phyloP scores from a whole-genome alignment of 2,888 invertebrate species.

The Caradrina kadenii region DNA sequence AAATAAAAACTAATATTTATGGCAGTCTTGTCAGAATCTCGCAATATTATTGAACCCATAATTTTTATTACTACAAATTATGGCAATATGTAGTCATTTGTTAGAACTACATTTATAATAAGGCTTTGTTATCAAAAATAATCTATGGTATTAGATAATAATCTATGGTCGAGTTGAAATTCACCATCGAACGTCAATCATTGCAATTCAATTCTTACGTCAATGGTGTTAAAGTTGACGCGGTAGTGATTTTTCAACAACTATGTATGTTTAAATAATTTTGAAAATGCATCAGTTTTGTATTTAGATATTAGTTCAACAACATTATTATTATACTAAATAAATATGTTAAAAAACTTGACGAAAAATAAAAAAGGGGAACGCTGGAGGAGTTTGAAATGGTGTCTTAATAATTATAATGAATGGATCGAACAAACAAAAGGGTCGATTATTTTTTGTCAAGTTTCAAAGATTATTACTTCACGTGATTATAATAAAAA shows the following conservation, averaged over 20 bases:
- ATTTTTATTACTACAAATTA: slow-evolving; percentile 3
- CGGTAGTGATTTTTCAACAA: neutral
- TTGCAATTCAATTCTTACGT: neutral
- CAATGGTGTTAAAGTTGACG: neutral
- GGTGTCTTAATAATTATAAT: slow-evolving; percentile 39
- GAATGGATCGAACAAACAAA: slow-evolving; percentile 37
- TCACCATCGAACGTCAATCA: neutral
- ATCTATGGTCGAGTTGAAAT: neutral
- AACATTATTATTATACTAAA: slow-evolving; percentile 33
- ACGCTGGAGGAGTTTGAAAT: neutral
- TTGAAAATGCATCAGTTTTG: slow-evolving; percentile 24
- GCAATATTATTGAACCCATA: slow-evolving; percentile 1
- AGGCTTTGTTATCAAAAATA: slow-evolving; percentile 12
- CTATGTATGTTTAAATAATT: slow-evolving; percentile 11
- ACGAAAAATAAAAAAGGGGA: slow-evolving; percentile 32
- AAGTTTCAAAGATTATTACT: slow-evolving; percentile 48
- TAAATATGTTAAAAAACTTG: slow-evolving; percentile 36
- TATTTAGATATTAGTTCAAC: slow-evolving; percentile 38
- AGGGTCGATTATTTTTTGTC: slow-evolving; percentile 45
- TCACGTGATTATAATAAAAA: slow-evolving; percentile 59
- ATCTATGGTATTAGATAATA: slow-evolving; percentile 6
- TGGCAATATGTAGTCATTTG: neutral
- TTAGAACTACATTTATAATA: slow-evolving; percentile 11
- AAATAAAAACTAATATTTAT: neutral
- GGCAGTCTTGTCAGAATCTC: slow-evolving; percentile 39